Conservation (phyloP, 1,140 invertebrate genomes). For the Ceratoteleas bidentatus region DNA sequence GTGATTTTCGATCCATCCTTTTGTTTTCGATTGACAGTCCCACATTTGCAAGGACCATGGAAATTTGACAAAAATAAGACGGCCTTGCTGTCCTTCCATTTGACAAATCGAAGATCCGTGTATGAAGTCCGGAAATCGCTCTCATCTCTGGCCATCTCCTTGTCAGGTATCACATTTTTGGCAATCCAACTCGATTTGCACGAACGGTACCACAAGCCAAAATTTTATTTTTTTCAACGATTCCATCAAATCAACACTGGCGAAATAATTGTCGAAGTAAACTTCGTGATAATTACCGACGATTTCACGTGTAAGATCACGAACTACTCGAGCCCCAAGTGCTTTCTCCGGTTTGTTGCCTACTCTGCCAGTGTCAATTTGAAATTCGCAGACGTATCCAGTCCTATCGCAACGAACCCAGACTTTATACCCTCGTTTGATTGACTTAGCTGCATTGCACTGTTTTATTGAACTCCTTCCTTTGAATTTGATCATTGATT, state of each 20-base stretch:
- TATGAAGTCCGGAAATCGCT: slow-evolving; percentile 71
- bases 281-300: slow-evolving; percentile 61
- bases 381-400: slow-evolving; percentile 67
- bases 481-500: slow-evolving; percentile 77
- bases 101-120: slow-evolving; percentile 71
- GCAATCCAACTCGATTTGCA: slow-evolving; percentile 58
- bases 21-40: slow-evolving; percentile 53
- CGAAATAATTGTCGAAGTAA: slow-evolving; percentile 79
- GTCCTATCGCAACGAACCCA: slow-evolving; percentile 25
- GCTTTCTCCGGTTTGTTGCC: slow-evolving; percentile 63
- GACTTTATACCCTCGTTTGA: slow-evolving; percentile 62
- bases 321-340: slow-evolving; percentile 73
- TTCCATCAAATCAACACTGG: slow-evolving; percentile 70
- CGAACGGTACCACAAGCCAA: slow-evolving; percentile 75
- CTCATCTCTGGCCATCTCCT: slow-evolving; percentile 70
- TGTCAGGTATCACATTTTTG: slow-evolving; percentile 68
- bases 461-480: slow-evolving; percentile 74
- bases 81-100: slow-evolving; percentile 76
- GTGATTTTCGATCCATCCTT: slow-evolving; percentile 61
- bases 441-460: slow-evolving; percentile 79
- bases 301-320: slow-evolving; percentile 69
- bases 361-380: slow-evolving; percentile 78
- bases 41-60: slow-evolving; percentile 64
- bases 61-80: slow-evolving; percentile 76
- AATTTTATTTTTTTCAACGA: slow-evolving; percentile 70